phyloP scores from a whole-genome alignment of 2,797 vertebrate genomes.

The Leuciscus waleckii region DNA sequence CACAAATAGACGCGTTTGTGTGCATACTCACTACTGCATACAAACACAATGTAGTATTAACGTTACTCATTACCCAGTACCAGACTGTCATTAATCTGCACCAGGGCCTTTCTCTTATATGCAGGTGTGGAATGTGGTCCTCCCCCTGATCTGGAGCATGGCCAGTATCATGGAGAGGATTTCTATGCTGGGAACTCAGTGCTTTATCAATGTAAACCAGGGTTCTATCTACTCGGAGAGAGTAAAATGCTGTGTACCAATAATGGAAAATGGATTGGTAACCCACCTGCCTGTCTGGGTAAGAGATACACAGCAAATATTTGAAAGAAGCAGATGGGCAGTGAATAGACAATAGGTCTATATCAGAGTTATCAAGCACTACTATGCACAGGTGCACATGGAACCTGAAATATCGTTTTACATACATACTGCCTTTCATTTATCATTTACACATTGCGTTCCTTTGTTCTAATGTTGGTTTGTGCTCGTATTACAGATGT shows the following conservation, averaged over 20 bases:
- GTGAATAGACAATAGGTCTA: not conserved
- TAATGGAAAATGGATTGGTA: conserved; percentile 90
- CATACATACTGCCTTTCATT: not conserved
- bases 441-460: not conserved
- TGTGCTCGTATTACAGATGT: conserved; percentile 81
- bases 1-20: not conserved
- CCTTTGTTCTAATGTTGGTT: not conserved
- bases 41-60: not conserved
- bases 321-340: not conserved
- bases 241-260: conserved; percentile 89
- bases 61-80: not conserved
- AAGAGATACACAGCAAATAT: conserved; percentile 53
- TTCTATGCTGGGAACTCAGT: conserved; percentile 88
- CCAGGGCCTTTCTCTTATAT: conserved; percentile 25
- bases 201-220: conserved; percentile 89
- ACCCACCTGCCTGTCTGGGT: conserved; percentile 92
- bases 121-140: conserved; percentile 91
- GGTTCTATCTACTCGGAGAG: conserved; percentile 94
- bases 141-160: conserved; percentile 88
- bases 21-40: not conserved
- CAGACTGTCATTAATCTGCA: not conserved
- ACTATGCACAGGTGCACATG: not conserved
- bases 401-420: not conserved
- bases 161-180: conserved; percentile 86
- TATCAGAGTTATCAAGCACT: not conserved